A percentile compares a stretch with the other conserved stretches of the same genome.
These are phyloP conservation scores for Oryzaephilus surinamensis DNA, from an alignment of 1,140 invertebrate genomes.

Conservation along the genomic window DNA sequence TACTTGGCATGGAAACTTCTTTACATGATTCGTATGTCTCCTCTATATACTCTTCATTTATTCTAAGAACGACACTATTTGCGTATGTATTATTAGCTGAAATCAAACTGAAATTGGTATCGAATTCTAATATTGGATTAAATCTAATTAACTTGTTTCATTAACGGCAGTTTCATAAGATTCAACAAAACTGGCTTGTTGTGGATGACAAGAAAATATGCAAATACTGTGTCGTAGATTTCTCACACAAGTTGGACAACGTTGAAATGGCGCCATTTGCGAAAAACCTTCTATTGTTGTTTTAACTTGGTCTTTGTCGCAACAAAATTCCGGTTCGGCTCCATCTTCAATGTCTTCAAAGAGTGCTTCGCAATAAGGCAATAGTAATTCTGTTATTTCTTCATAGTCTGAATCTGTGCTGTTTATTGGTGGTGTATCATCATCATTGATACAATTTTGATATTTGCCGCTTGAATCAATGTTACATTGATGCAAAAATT, in stretches of 20 bases:
- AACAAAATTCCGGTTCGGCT: slow-evolving; percentile 39
- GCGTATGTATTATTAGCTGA: slow-evolving; percentile 6
- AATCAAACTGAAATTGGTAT: not conserved
- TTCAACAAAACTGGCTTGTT: slow-evolving; percentile 43
- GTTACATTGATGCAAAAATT: slow-evolving; percentile 17
- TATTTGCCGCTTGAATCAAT: slow-evolving; percentile 6
- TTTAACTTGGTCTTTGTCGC: slow-evolving; percentile 39
- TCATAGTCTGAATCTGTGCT: slow-evolving; percentile 4
- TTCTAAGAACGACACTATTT: slow-evolving; percentile 13
- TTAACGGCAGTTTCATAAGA: slow-evolving; percentile 12
- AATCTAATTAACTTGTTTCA: not conserved
- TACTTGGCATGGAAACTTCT: slow-evolving; percentile 50
- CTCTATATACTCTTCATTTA: slow-evolving; percentile 48
- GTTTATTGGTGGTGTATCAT: slow-evolving; percentile 8
- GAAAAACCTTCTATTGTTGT: slow-evolving; percentile 37
- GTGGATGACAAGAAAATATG: slow-evolving; percentile 47
- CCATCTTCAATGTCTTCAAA: not conserved
- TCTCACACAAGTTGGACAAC: slow-evolving; percentile 48
- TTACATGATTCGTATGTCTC: slow-evolving; percentile 56
- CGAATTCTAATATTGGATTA: not conserved
- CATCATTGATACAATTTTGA: slow-evolving; percentile 15
- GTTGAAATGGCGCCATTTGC: slow-evolving; percentile 44
- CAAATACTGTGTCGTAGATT: slow-evolving; percentile 50
- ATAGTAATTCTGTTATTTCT: slow-evolving; percentile 4
- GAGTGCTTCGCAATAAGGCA: too few relatives aligned